Evolutionary conservation across 2,888 invertebrate genomes (phyloP).

Genomic region (Drosophila stalkeri): DNA sequence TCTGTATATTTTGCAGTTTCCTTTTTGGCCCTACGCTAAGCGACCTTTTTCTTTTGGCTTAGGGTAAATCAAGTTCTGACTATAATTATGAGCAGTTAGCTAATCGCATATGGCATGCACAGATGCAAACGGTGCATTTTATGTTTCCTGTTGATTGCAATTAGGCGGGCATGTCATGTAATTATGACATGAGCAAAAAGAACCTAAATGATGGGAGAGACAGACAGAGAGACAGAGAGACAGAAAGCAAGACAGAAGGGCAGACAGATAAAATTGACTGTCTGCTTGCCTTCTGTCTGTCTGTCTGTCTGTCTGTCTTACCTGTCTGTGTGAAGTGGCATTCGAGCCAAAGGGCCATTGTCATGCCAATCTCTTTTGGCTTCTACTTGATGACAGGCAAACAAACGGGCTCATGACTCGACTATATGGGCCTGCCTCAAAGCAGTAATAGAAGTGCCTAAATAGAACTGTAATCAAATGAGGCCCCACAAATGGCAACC

Average conservation of each 20-base stretch:
- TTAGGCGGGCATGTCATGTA: slow-evolving; percentile 65
- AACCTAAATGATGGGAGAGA: slow-evolving; percentile 40
- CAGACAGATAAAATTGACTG: slow-evolving; percentile 13
- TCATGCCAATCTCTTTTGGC: slow-evolving; percentile 32
- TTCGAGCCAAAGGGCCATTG: slow-evolving; percentile 46
- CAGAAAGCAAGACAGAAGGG: not conserved
- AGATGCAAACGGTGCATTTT: slow-evolving; percentile 48
- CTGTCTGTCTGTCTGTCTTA: slow-evolving; percentile 10
- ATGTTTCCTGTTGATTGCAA: slow-evolving; percentile 67
- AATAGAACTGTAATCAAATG: slow-evolving; percentile 40
- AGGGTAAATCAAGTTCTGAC: slow-evolving; percentile 33
- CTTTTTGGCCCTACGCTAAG: not conserved
- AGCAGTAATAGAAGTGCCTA: slow-evolving; percentile 2
- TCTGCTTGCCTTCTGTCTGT: slow-evolving; percentile 8
- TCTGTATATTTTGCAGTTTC: not conserved
- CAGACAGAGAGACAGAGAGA: not conserved
- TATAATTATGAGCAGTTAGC: slow-evolving; percentile 49
- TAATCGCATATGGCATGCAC: slow-evolving; percentile 24
- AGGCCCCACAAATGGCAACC: slow-evolving; percentile 26
- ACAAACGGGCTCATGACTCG: slow-evolving; percentile 25
- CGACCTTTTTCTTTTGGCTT: not conserved
- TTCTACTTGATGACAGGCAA: slow-evolving; percentile 27
- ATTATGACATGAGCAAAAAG: slow-evolving; percentile 62
- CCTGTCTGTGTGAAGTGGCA: slow-evolving; percentile 39
- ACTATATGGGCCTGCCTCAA: slow-evolving; percentile 38